Base-by-base conservation (phyloP, 2,888 invertebrate species). In the Phengaris arion region DNA sequence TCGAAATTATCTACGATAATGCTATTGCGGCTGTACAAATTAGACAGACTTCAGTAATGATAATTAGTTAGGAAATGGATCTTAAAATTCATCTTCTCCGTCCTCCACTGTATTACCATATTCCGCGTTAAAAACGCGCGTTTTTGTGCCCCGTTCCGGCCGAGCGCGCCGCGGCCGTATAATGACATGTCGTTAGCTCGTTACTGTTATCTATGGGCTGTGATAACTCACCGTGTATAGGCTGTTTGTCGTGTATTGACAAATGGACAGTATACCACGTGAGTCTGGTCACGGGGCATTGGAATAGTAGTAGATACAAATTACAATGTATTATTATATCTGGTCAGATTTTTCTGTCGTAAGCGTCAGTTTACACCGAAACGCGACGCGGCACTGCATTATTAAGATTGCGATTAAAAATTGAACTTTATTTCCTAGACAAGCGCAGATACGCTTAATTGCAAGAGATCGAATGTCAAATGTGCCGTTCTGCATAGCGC, bases 151-250 rank as follows among this genome's bases (percentile, higher is more conserved):
- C n/a, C 69, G 69, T 69, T 46, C 46, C 69, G 48, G 15, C 2
- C 48, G 69, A 69, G 69, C 69, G 69, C 46, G 69, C 48, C 35
- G 59, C 69, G 69, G 69, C 69, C 69, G 48, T 35, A 3, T 46
- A 69, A 69, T 8, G 48, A 69, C 69, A 48, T 46, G 69, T 69
- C 69, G 15, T 69, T 68, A 69, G 10, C 22, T 69, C 69, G 15
- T 69, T 68, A 69, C 59, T 59, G 48, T 48, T 69, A 69, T 69
- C 69, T 69, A 46, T 69, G 48, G n/a, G 48, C 15, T 15, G 57
- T 57, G 69, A 69, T 69, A 69, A 69, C 75, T 85, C 86, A 59
- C 10, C 22, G 22, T 9, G 59, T 59, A 59, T 22, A 59, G 59
- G 59, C 59, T 22, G 22, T 22, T 22, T 22, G 22, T 22, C 22